Evolutionary conservation across 2,797 vertebrate genomes (phyloP), one percentile per base, ranked within the genome.

Genomic region (Aldrovandia affinis): DNA sequence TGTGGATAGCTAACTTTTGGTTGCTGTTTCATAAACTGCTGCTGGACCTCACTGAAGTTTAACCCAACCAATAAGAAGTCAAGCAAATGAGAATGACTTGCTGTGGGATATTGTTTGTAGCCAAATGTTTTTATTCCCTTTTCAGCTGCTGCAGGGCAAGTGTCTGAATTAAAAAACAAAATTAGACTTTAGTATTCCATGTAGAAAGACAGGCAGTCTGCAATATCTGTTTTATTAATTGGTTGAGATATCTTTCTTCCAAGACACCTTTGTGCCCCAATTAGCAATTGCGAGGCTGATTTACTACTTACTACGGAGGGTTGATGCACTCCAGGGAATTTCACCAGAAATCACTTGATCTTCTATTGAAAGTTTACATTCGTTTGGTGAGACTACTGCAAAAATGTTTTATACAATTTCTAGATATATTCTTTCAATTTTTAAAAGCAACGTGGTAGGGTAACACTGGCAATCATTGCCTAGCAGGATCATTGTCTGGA

Each of bases 221-320:
- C 63, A 70, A 39, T 70, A 70, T 70, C 36, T 70, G 15, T 39
- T 70, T 36, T 39, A 70, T 70, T 70, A 36, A 70, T 70, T 18
- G 15, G 33, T 70, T 20, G 36, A 70, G 36, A 70, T 30, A 6
- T 20, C 30, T 39, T 36, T 70, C 68, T 39, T 15, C 33, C 4
- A 20, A 36, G 30, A 70, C 68, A 70, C 68, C 68, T 36, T 39
- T 70, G 68, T 70, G 68, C 68, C 30, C 30, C 14, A 70, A 70
- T 36, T 39, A 70, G 36, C 30, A 20, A 28, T 36, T 70, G 33
- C 30, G 39, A 36, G 36, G 68, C 12, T 18, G 15, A 70, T 36
- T 70, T 70, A 70, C 68, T 33, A 70, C 68, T 70, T 70, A 2
- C 68, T 36, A 39, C 30, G 20, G 30, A 70, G 68, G 33, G 33